Base-by-base conservation (phyloP, 2,113 vertebrate species). In the Oceanodroma tethys region DNA sequence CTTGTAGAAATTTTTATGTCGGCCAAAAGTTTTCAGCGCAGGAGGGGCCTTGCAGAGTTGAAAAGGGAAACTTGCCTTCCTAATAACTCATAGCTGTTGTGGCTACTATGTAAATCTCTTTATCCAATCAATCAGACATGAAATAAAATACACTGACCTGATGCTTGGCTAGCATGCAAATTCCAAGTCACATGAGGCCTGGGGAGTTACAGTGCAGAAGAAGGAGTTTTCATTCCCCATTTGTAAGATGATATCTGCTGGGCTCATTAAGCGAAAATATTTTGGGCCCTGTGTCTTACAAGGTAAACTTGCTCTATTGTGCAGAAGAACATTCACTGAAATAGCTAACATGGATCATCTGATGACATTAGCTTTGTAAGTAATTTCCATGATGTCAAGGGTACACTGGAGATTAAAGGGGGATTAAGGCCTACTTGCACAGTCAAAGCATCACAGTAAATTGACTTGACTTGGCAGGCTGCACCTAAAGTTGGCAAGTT, bases 301-400 rank as follows among this genome's bases (percentile, higher is more conserved):
- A 96, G 93, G 91, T 92, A 96, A 97, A 96, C 95, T 95, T 85
- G 53, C 90, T 93, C 78, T 92, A 97, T 96, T 92, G 93, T 95
- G 96, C 53, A 78, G 95, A 92, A 92, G 94, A 81, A 81, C 95
- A 96, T 97, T 96, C 95, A 93, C 96, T 98, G 96, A 97, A 98
- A 98, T 80, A 96, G 96, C 97, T 96, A 98, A 97, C 94, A 94
- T 93, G 94, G 95, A 96, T 98, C 96, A 97, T 96, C 97, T 97
- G 96, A 97, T 97, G 98, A 98, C 97, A 96, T 97, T 98, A 95
- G 95, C 97, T 98, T 97, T 98, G 96, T 96, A 96, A 97, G 93
- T 97, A 97, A 97, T 98, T 98, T 98, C 97, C 97, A 97, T 98
- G 98, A 98, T 98, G 98, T 98, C 98, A 98, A 97, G 97, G 97